These are phyloP conservation scores for Thripadectes ignobilis DNA, from an alignment of 2,797 vertebrate genomes.

Conservation along the genomic window DNA sequence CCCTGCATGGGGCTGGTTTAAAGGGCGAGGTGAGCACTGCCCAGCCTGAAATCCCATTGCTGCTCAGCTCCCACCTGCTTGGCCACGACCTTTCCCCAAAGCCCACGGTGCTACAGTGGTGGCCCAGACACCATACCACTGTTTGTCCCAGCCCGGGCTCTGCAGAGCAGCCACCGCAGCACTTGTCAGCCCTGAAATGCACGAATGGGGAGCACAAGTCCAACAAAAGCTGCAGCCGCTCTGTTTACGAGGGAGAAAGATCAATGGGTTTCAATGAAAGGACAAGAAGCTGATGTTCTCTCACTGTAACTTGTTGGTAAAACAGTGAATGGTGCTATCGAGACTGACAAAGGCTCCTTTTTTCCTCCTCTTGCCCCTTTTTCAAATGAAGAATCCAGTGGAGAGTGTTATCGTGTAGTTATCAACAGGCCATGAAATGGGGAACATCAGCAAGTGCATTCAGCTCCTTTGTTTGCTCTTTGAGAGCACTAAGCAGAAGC, in stretches of 20 bases:
- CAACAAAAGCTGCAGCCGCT: slow-evolving; percentile 71
- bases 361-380: background rate
- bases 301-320: slow-evolving; percentile 69
- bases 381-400: slow-evolving; percentile 62
- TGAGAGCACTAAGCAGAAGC: background rate
- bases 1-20: background rate
- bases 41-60: background rate
- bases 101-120: background rate
- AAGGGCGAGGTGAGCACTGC: background rate
- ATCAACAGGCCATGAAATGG: slow-evolving; percentile 65
- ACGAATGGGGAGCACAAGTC: slow-evolving; percentile 52
- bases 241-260: slow-evolving; percentile 69
- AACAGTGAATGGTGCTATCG: slow-evolving; percentile 54
- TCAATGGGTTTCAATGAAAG: slow-evolving; percentile 75
- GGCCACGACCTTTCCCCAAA: background rate
- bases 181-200: slow-evolving; percentile 63
- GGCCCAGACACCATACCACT: background rate
- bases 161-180: slow-evolving; percentile 60
- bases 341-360: slow-evolving; percentile 64
- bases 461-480: slow-evolving; percentile 32
- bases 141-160: slow-evolving; percentile 26
- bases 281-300: slow-evolving; percentile 74
- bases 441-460: slow-evolving; percentile 58
- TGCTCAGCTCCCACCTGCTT: background rate
- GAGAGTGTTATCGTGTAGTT: slow-evolving; percentile 49